These are phyloP conservation scores for Operophtera brumata DNA, from an alignment of 2,888 invertebrate species.

Conservation along the genomic window DNA sequence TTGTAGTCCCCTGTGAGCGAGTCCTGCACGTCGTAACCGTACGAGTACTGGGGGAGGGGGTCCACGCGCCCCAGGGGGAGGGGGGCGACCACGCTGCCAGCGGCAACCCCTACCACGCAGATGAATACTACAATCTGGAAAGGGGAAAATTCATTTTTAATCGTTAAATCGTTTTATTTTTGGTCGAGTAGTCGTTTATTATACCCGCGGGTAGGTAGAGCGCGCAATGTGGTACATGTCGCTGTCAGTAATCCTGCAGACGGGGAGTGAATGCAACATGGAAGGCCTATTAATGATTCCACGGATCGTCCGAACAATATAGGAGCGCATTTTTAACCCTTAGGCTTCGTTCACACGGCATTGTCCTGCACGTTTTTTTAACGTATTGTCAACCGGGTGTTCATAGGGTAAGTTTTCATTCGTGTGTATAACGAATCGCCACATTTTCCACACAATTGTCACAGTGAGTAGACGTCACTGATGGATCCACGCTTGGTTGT, in stretches of 20 bases:
- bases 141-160: conserved; percentile 8
- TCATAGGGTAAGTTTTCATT: too few species aligned
- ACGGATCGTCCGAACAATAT: conserved; percentile 42
- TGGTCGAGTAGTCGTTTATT: neutral
- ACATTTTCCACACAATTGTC: too few species aligned
- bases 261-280: conserved; percentile 29
- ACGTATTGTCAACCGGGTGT: too few species aligned
- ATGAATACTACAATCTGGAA: conserved; percentile 78
- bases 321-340: conserved; percentile 46
- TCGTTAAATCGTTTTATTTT: too few species aligned
- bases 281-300: conserved; percentile 53
- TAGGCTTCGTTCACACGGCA: too few species aligned
- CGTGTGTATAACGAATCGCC: too few species aligned
- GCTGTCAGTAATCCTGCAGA: conserved; percentile 35
- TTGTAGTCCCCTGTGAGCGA: conserved; percentile 81
- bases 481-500: too few species aligned
- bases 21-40: conserved; percentile 81
- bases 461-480: too few species aligned
- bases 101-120: conserved; percentile 60
- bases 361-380: too few species aligned
- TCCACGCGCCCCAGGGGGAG: conserved; percentile 62
- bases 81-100: conserved; percentile 65
- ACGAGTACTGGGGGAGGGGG: conserved; percentile 79
- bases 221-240: conserved; percentile 29
- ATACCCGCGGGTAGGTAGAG: conserved; percentile 23